A percentile compares a stretch with the other conserved stretches of the same genome.
These are phyloP conservation scores for Hassar affinis DNA, from an alignment of 2,113 vertebrate genomes.

Conservation along the genomic window DNA sequence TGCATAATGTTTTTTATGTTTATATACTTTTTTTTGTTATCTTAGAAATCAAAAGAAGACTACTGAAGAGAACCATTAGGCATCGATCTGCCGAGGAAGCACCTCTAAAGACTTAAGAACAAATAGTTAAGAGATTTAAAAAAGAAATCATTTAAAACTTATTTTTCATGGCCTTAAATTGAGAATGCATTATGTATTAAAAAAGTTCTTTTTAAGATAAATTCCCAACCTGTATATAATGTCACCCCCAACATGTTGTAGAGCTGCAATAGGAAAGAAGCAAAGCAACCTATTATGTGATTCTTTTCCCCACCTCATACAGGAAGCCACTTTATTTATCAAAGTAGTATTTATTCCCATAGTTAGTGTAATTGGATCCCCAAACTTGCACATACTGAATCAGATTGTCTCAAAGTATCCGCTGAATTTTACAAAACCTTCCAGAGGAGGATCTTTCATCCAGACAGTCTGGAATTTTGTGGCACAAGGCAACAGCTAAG, in stretches of 20 bases:
- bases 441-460: slow-evolving; percentile 28
- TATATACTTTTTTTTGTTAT: background rate
- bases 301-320: slow-evolving; percentile 3
- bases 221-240: slow-evolving; percentile 37
- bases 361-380: slow-evolving; percentile 21
- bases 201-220: slow-evolving; percentile 37
- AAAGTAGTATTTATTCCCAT: slow-evolving; percentile 7
- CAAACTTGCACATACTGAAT: slow-evolving; percentile 14
- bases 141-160: slow-evolving; percentile 56
- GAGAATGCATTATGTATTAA: slow-evolving; percentile 31
- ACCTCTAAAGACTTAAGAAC: slow-evolving; percentile 67
- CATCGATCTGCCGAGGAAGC: slow-evolving; percentile 29
- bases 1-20: background rate
- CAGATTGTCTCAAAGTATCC: slow-evolving; percentile 19
- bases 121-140: slow-evolving; percentile 34
- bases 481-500: slow-evolving; percentile 20
- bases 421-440: slow-evolving; percentile 19
- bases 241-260: slow-evolving; percentile 19
- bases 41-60: slow-evolving; percentile 71
- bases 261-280: background rate
- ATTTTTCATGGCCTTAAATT: slow-evolving; percentile 66
- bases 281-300: background rate
- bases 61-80: slow-evolving; percentile 70
- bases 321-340: slow-evolving; percentile 23
- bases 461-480: slow-evolving; percentile 32